Evolutionary conservation across 2,888 invertebrate genomes (phyloP).

Genomic region (Agrochola circellaris): DNA sequence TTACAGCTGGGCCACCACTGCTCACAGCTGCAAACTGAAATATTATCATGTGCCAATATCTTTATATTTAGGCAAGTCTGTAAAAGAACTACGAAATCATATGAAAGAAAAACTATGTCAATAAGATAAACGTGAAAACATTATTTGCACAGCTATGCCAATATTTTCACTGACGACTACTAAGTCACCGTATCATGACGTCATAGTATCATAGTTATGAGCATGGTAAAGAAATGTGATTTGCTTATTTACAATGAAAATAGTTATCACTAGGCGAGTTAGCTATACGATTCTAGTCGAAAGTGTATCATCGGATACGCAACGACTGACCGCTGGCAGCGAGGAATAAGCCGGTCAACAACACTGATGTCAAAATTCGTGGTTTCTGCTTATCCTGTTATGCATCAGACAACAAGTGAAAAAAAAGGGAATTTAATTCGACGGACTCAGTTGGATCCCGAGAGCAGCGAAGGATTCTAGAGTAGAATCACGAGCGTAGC

Average conservation of each 20-base stretch:
- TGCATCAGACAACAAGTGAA: too few relatives aligned
- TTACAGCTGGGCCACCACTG: too few relatives aligned
- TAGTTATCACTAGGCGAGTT: background rate
- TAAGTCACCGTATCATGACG: constrained; percentile 8
- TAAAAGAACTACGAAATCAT: background rate
- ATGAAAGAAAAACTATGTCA: constrained; percentile 15
- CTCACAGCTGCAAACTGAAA: too few relatives aligned
- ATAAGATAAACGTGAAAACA: constrained; percentile 18
- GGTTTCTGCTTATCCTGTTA: too few relatives aligned
- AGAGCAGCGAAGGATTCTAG: too few relatives aligned
- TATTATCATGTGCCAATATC: too few relatives aligned
- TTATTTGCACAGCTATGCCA: constrained; percentile 41
- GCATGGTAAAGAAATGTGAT: background rate
- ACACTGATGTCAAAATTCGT: background rate
- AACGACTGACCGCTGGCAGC: too few relatives aligned
- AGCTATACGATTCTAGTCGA: background rate
- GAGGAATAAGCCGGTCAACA: background rate
- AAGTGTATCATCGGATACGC: background rate
- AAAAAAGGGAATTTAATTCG: too few relatives aligned
- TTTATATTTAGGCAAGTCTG: too few relatives aligned
- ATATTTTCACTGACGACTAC: constrained; percentile 12
- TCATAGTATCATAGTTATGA: background rate
- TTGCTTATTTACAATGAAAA: background rate
- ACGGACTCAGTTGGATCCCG: too few relatives aligned
- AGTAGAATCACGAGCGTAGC: too few relatives aligned